These are phyloP conservation scores for Liodrosophila aerea DNA, from an alignment of 2,888 invertebrate genomes.

Conservation along the genomic window DNA sequence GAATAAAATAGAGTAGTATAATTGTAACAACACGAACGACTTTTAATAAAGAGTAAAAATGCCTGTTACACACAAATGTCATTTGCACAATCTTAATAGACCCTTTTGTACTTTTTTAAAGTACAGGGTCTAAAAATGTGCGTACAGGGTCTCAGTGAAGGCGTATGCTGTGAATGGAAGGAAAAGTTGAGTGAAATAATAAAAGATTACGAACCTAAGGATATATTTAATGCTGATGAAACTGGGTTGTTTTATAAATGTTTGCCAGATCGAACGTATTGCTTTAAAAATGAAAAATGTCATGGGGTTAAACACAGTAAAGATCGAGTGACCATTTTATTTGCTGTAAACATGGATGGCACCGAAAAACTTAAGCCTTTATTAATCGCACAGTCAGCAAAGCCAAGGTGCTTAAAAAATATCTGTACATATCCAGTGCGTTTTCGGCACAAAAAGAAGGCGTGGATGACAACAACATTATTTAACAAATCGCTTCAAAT, in stretches of 20 bases:
- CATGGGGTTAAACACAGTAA: constrained; percentile 3
- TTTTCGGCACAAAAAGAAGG: constrained; percentile 10
- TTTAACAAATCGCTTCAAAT: constrained; percentile 14
- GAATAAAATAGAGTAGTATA: too few relatives aligned
- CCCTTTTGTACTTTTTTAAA: too few relatives aligned
- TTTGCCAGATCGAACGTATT: constrained; percentile 4
- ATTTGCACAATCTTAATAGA: too few relatives aligned
- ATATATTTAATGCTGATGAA: constrained; percentile 5
- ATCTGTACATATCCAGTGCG: constrained; percentile 4
- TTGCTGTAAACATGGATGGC: constrained; percentile 5
- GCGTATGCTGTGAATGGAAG: constrained; percentile 1
- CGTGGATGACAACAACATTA: constrained; percentile 8
- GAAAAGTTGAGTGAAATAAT: constrained; percentile 2
- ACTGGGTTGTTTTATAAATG: constrained; percentile 1
- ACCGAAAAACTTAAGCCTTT: constrained; percentile 3
- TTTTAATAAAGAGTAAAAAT: too few relatives aligned
- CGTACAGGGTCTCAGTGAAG: too few relatives aligned
- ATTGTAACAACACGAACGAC: too few relatives aligned
- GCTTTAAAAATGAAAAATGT: constrained; percentile 6
- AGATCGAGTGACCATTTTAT: constrained; percentile 3
- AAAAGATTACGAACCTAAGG: constrained; percentile 6
- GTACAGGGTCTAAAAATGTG: too few relatives aligned
- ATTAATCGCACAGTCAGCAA: constrained; percentile 4
- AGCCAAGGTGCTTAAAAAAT: constrained; percentile 6
- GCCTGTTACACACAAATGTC: too few relatives aligned